Evolutionary conservation across 2,888 invertebrate genomes (phyloP).

Genomic region (Drosophila antonietae): DNA sequence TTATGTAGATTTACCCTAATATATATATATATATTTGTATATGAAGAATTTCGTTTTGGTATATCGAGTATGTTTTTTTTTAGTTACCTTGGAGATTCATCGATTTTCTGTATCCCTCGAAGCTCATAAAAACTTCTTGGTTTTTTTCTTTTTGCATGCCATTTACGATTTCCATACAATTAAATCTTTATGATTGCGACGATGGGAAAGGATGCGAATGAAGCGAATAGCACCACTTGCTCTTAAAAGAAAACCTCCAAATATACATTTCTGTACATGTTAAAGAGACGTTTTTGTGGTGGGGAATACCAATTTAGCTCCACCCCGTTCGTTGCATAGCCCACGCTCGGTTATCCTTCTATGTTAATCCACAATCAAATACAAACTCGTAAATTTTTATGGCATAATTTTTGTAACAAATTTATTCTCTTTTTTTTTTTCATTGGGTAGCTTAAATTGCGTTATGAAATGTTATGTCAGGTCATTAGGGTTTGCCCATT

Average conservation of each 20-base stretch:
- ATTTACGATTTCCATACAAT: constrained; percentile 80
- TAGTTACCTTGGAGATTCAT: constrained; percentile 46
- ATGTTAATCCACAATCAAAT: constrained; percentile 70
- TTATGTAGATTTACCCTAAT: constrained; percentile 9
- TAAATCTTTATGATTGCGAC: constrained; percentile 75
- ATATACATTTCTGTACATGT: constrained; percentile 44
- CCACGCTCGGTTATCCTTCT: constrained; percentile 22
- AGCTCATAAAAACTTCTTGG: constrained; percentile 62
- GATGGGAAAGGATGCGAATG: constrained; percentile 54
- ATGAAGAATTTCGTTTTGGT: constrained; percentile 11
- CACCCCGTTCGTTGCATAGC: constrained; percentile 6
- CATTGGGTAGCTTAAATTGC: constrained; percentile 64
- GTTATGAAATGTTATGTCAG: constrained; percentile 76
- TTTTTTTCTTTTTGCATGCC: constrained; percentile 66
- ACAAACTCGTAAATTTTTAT: constrained; percentile 62
- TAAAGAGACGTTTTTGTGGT: neutral
- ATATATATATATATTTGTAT: constrained; percentile 11
- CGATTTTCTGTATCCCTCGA: constrained; percentile 49
- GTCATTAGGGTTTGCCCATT: constrained; percentile 76
- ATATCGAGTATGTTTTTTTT: constrained; percentile 11
- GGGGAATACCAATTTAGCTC: constrained; percentile 25
- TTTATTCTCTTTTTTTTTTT: constrained; percentile 44
- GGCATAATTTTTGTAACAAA: constrained; percentile 57
- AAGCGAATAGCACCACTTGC: constrained; percentile 31
- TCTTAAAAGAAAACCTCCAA: constrained; percentile 15